Evolutionary conservation across 2,888 invertebrate genomes (phyloP).

Genomic region (Athalia circularis): DNA sequence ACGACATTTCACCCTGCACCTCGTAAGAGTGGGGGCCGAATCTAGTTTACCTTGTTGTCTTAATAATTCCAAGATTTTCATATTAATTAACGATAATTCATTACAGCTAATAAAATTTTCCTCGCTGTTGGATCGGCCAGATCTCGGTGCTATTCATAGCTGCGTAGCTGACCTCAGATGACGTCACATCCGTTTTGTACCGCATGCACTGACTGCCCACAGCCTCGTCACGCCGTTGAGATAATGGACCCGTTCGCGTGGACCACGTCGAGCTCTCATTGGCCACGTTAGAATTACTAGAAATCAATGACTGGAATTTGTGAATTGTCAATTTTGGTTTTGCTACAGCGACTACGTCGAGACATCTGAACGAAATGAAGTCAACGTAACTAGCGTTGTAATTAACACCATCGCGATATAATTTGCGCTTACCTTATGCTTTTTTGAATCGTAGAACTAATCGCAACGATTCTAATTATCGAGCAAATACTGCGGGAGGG

Average conservation of each 20-base stretch:
- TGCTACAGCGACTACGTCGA: too few relatives aligned
- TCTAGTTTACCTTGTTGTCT: too few relatives aligned
- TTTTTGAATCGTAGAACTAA: too few relatives aligned
- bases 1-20: not conserved
- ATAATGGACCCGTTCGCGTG: conserved; percentile 72
- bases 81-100: too few relatives aligned
- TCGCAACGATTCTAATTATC: too few relatives aligned
- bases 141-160: conserved; percentile 40
- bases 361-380: too few relatives aligned
- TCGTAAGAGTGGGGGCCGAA: not conserved
- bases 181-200: conserved; percentile 72
- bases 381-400: too few relatives aligned
- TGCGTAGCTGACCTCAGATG: conserved; percentile 72
- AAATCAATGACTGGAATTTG: conserved; percentile 23
- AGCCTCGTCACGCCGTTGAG: conserved; percentile 72
- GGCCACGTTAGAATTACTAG: conserved; percentile 24
- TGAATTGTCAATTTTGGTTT: not conserved
- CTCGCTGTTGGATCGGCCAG: not conserved
- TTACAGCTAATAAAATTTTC: not conserved
- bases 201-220: conserved; percentile 71
- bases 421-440: too few relatives aligned
- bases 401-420: too few relatives aligned
- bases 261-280: conserved; percentile 62
- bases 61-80: too few relatives aligned
- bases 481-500: not conserved